Evolutionary conservation across 2,113 vertebrate species (phyloP), one percentile per base, ranked within the genome.

Genomic region (Burhinus bistriatus): DNA sequence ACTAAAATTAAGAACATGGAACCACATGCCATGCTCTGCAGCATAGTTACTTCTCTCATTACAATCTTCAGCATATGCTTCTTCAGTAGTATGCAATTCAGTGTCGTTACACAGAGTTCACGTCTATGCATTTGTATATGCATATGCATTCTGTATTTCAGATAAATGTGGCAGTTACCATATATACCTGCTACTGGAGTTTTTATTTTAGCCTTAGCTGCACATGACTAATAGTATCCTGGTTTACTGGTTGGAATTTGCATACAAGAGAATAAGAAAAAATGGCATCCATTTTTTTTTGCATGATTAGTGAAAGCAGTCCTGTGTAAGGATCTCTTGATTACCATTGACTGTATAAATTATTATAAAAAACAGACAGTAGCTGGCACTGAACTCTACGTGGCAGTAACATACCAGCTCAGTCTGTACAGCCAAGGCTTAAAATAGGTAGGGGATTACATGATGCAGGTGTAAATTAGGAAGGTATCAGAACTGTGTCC

Each of bases 21-120:
- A 70, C 91, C 95, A 94, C 89, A 94, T 93, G 94, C 79, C 94
- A 80, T 89, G 84, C 95, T 94, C 89, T 87, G 73, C 62, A 87
- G 89, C 93, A 84, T 69, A 96, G 95, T 95, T 94, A 57, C 91
- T 93, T 96, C 96, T 97, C 96, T 91, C 76, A 45, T 97, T 97
- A 95, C 97, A 90, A 19, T 86, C 95, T 88, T 83, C 78, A 90
- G 75, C 89, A 85, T 75, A 83, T 52, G 77, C 23, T 91, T 54
- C 78, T 95, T 83, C 78, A 79, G 64, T 16, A 84, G 71, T 7
- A 34, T 38, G 66, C 26, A 87, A 20, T 85, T 85, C 4, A 1
- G 32, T 68, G 44, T 36, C 82, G 52, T 51, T 72, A 79, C 61
- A 82, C 6, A 0, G n/a, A 44, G 11, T 45, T 11, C 34, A 47